Base-by-base conservation (phyloP, 2,888 invertebrate species). In the Chloroclystis v-ata region DNA sequence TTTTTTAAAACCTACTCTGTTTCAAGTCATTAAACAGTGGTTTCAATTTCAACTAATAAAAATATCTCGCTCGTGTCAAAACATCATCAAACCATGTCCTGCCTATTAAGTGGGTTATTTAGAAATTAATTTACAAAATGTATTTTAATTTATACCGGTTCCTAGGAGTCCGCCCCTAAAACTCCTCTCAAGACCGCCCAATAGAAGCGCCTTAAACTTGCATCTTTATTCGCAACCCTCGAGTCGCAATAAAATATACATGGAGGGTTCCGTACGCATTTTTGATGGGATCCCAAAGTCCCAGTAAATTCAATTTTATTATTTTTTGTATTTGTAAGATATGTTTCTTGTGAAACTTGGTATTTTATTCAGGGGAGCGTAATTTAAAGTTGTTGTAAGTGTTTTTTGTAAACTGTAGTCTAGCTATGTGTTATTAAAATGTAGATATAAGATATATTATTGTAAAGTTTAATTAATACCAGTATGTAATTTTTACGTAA, bases 171-270 rank as follows among this genome's bases (percentile, higher is more conserved):
- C 48, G 49, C 53, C 56, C 59, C 20, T 75, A 74, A 66, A 64
- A 70, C 79, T 79, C 78, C 73, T 71, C 55, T 53, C 65, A 39
- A 65, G 59, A 51, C 62, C 63, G 57, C 60, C 84, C 83, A 83
- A 82, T 82, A 39, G 67, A 52, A 54, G 46, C 54, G 62, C 61
- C 70, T 67, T 69, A 72, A 72, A 73, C 67, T 72, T 67, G 72
- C 71, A 72, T 72, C 70, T 78, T 76, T 75, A 75, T 75, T 65
- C 54, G 35, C 54, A 57, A 67, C 78, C 75, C 69, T 61, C 60
- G 59, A 66, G 67, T 26, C 42, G 33, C 28, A 46, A 76, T 75
- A 76, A 79, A 81, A 78, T 79, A 78, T 72, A 65, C 56, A 75
- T 61, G 55, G 63, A 69, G 79, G 77, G 67, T 72, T 28, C 41